phyloP scores from a whole-genome alignment of 2,888 invertebrate species.

The Eristalinus aeneus region DNA sequence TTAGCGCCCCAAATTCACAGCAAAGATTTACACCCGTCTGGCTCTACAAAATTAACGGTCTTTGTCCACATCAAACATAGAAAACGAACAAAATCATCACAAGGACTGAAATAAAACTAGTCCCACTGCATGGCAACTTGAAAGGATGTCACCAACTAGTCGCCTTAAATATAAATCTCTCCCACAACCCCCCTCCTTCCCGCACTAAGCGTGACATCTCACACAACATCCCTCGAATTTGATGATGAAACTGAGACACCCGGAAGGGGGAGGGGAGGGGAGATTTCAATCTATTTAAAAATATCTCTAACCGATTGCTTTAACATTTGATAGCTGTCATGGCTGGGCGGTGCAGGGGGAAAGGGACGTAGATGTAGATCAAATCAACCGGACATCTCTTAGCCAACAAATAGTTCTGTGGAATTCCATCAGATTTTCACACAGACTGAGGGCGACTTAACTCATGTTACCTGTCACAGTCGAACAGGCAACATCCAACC shows the following conservation, averaged over 20 bases:
- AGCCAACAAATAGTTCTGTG: neutral
- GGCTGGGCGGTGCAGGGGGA: neutral
- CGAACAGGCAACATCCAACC: neutral
- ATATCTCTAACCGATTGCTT: slow-evolving; percentile 2
- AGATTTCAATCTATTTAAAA: slow-evolving; percentile 22
- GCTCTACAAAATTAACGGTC: neutral
- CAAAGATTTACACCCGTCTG: neutral
- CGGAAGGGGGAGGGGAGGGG: neutral
- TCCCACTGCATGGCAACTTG: neutral
- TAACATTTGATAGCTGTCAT: slow-evolving; percentile 36
- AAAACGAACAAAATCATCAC: neutral
- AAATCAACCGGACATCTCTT: neutral
- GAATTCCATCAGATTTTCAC: slow-evolving; percentile 11
- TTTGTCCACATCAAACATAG: neutral
- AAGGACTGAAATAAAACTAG: neutral
- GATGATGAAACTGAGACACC: slow-evolving; percentile 2
- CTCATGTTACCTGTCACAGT: slow-evolving; percentile 57
- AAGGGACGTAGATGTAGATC: slow-evolving; percentile 2
- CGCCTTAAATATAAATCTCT: neutral
- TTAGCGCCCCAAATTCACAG: neutral
- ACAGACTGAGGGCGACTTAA: slow-evolving; percentile 39
- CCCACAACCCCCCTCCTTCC: neutral
- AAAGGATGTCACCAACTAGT: neutral
- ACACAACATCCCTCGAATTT: neutral
- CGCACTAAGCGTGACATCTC: neutral